Evolutionary conservation across 2,888 invertebrate genomes (phyloP).

Genomic region (Allacma fusca): DNA sequence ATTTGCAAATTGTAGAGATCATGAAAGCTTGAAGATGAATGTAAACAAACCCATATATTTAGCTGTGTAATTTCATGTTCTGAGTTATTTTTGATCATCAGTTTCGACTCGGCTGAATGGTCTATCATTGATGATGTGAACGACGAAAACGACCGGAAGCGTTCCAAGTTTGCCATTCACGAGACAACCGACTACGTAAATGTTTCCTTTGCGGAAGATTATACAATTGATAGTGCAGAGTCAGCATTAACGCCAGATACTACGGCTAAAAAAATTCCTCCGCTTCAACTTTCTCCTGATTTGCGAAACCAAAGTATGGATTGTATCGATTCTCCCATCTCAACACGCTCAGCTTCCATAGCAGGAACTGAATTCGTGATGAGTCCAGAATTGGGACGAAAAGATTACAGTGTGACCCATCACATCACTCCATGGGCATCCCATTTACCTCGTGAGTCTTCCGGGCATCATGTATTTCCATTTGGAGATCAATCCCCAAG

Average conservation of each 20-base stretch:
- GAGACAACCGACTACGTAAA: constrained; percentile 35
- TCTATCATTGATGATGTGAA: constrained; percentile 36
- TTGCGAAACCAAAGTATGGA: background rate
- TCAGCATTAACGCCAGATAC: background rate
- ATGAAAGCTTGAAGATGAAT: too few species aligned
- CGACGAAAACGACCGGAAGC: constrained; percentile 27
- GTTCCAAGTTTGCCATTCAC: constrained; percentile 27
- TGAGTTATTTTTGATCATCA: too few species aligned
- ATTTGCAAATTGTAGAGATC: too few species aligned
- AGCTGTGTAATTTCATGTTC: too few species aligned
- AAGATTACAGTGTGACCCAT: constrained; percentile 23
- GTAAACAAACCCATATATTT: too few species aligned
- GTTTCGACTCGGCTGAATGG: constrained; percentile 40
- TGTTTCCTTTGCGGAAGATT: constrained; percentile 35
- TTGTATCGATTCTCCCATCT: background rate
- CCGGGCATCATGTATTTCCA: background rate
- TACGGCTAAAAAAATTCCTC: background rate
- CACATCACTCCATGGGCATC: constrained; percentile 21
- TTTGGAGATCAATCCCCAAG: constrained; percentile 22
- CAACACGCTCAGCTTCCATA: background rate
- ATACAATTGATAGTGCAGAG: background rate
- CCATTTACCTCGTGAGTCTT: constrained; percentile 7
- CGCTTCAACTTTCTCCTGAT: background rate
- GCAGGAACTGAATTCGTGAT: background rate
- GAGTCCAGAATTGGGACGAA: constrained; percentile 50